Base-by-base conservation (phyloP, 2,888 invertebrate species). In the Eilema griseolum region DNA sequence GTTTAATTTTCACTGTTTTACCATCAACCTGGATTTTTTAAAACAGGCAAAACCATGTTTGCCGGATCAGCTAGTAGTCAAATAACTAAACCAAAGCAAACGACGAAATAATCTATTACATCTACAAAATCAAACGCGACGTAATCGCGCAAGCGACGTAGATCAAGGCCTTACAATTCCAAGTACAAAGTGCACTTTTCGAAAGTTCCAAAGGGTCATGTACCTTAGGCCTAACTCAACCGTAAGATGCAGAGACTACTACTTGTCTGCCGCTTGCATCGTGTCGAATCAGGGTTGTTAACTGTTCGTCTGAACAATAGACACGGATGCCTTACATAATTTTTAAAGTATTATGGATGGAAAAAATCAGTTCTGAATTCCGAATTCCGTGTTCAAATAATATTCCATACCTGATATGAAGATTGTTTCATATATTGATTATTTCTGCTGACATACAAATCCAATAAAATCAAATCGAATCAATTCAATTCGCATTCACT, bases 141-240 rank as follows among this genome's bases (percentile, higher is more conserved):
- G 33, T 10, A 24, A 16, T 16, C 20, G 23, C 23, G 12, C 31
- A 1, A 26, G 20, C 41, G 5, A 20, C 20, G 12, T 24, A 60
- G 56, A 52, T 60, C 24, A 56, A 61, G 28, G 56, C 26, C 26
- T 11, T 65, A 41, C 33, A 60, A 61, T 46, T 24, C 28, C 62
- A 24, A 62, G 57, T 46, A 64, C 24, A 57, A 63, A 65, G 46
- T 28, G 46, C 28, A 60, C 57, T 57, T 62, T 66, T 66, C 20
- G 62, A 62, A 70, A 69, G 69, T 69, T 69, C 31, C 8, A 46
- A 64, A 31, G 28, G 70, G 33, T 66, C 61, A 62, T 57, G 57
- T 41, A 62, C 66, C 62, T 70, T 70, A 23, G 16, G 61, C 24
- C 46, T 37, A 52, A 56, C 23, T 63, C 24, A 60, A 56, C 52